Conservation (phyloP, 2,113 vertebrate genomes). For the Perognathus longimembris region DNA sequence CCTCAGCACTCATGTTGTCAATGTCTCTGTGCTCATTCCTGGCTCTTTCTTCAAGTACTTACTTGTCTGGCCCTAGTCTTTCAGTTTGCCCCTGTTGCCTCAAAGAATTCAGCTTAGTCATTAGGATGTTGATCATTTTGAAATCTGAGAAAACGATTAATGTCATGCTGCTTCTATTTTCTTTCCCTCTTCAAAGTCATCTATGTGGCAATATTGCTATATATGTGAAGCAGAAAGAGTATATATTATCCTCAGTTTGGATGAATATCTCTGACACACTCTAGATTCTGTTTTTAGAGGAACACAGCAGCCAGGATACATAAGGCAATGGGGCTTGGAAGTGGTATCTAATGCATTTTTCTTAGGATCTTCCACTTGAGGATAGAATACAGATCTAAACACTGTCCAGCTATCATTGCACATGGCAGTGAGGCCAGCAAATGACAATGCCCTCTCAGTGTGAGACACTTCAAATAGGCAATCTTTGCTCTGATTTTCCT, state of each 20-base stretch:
- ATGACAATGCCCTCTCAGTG: not conserved
- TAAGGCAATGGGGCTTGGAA: not conserved
- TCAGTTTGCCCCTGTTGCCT: not conserved
- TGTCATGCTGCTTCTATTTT: not conserved
- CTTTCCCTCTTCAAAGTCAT: not conserved
- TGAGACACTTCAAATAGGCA: not conserved
- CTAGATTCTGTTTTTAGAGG: not conserved
- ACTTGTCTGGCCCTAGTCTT: not conserved
- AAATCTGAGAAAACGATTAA: not conserved
- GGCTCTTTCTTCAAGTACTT: not conserved
- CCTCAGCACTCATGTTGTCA: not conserved
- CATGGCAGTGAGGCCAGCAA: not conserved
- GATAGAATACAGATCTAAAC: not conserved
- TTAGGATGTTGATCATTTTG: slow-evolving; percentile 10
- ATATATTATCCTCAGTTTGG: not conserved
- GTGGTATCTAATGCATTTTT: not conserved
- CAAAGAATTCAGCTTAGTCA: slow-evolving; percentile 8
- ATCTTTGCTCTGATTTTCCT: not conserved
- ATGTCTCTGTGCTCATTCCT: not conserved
- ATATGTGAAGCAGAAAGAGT: not conserved
- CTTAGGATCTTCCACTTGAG: not conserved
- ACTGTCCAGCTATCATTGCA: not conserved
- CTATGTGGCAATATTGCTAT: not conserved
- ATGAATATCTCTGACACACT: not conserved
- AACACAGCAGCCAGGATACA: not conserved